phyloP scores from a whole-genome alignment of 1,140 invertebrate genomes.

The Drosophila ogumai region DNA sequence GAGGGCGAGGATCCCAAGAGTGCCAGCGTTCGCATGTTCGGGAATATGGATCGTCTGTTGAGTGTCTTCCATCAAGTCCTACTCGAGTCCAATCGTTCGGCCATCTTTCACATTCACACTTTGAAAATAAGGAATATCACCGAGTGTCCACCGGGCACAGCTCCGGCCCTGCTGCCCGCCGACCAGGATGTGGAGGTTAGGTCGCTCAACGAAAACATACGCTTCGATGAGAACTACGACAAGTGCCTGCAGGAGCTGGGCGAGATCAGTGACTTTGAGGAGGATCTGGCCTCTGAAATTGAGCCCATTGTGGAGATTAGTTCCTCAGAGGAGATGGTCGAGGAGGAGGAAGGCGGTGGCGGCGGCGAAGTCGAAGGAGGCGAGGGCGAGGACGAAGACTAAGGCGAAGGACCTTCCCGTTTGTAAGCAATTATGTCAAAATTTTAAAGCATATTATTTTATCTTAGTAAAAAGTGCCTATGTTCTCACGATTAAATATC shows the following conservation, averaged over 20 bases:
- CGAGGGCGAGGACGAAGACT: slow-evolving; percentile 60
- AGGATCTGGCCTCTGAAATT: slow-evolving; percentile 72
- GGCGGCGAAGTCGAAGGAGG: slow-evolving; percentile 42
- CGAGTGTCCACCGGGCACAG: slow-evolving; percentile 64
- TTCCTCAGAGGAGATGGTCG: slow-evolving; percentile 75
- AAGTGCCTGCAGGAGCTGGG: slow-evolving; percentile 71
- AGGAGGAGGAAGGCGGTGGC: slow-evolving; percentile 71
- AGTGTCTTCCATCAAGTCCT: slow-evolving; percentile 76
- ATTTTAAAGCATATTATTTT: neutral
- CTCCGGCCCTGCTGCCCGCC: slow-evolving; percentile 54
- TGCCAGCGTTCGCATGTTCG: slow-evolving; percentile 73
- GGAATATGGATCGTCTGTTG: slow-evolving; percentile 65
- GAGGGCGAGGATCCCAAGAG: slow-evolving; percentile 69
- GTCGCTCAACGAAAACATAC: slow-evolving; percentile 75
- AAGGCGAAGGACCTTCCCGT: neutral
- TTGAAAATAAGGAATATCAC: slow-evolving; percentile 63
- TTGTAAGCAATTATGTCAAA: neutral
- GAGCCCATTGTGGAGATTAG: slow-evolving; percentile 71
- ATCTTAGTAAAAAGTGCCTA: neutral
- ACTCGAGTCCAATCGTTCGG: slow-evolving; percentile 74
- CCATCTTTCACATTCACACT: slow-evolving; percentile 70
- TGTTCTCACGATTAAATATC: neutral
- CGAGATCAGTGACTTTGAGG: slow-evolving; percentile 76
- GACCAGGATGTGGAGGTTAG: slow-evolving; percentile 65
- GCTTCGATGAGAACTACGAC: slow-evolving; percentile 75